These are phyloP conservation scores for Paedocypris sp. DNA, from an alignment of 2,113 vertebrate genomes.

Conservation along the genomic window DNA sequence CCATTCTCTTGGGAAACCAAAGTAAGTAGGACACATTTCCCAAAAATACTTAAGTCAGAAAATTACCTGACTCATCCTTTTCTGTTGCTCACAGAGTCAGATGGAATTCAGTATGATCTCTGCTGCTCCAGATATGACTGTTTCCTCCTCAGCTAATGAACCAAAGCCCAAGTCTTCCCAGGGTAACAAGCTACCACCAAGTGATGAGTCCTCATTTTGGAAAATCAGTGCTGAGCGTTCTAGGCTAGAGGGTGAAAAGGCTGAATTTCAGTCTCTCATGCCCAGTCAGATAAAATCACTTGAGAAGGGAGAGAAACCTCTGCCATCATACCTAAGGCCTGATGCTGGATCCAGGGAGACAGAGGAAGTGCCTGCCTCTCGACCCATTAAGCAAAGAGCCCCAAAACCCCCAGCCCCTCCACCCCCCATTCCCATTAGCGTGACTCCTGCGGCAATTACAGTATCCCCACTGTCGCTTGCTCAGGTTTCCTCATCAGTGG, in stretches of 20 bases:
- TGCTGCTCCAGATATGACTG: slow-evolving; percentile 59
- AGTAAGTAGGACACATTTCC: slow-evolving; percentile 58
- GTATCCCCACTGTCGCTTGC: slow-evolving; percentile 30
- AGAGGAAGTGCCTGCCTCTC: slow-evolving; percentile 38
- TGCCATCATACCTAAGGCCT: slow-evolving; percentile 69
- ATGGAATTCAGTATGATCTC: slow-evolving; percentile 81
- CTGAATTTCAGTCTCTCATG: slow-evolving; percentile 82
- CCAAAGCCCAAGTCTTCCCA: slow-evolving; percentile 56
- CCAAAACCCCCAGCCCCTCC: slow-evolving; percentile 57
- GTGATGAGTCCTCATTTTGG: slow-evolving; percentile 88
- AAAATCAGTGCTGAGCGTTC: slow-evolving; percentile 91
- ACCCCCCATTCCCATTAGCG: slow-evolving; percentile 45
- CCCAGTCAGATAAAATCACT: slow-evolving; percentile 97
- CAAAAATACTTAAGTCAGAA: slow-evolving; percentile 16
- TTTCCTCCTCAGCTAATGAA: slow-evolving; percentile 52
- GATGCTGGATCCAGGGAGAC: slow-evolving; percentile 50
- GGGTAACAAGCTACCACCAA: slow-evolving; percentile 54
- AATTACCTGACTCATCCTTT: not conserved
- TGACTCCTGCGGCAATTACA: slow-evolving; percentile 35
- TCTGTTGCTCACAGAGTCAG: slow-evolving; percentile 70
- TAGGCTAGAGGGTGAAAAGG: slow-evolving; percentile 74
- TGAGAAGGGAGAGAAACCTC: slow-evolving; percentile 88
- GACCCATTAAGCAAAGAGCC: slow-evolving; percentile 57
- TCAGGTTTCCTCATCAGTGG: slow-evolving; percentile 40
- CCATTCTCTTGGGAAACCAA: slow-evolving; percentile 98